Percentiles rank a stretch among this genome's conserved stretches.
Evolutionary conservation across 1,140 invertebrate species (phyloP).

Genomic region (Drosophila biarmipes): DNA sequence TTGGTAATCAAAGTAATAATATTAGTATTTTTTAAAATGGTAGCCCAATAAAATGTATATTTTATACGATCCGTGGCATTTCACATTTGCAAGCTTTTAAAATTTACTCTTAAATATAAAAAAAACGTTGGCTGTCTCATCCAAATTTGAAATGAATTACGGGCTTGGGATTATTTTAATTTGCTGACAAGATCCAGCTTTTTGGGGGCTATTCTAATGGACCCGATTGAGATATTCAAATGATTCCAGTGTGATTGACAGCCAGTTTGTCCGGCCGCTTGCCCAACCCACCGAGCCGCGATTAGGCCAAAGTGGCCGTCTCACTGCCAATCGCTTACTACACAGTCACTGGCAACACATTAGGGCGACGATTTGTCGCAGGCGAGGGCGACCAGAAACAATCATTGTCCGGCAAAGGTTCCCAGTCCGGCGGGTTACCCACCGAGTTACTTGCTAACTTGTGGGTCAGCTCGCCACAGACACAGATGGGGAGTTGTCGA

Average conservation of each 20-base stretch:
- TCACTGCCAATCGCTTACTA: conserved; percentile 41
- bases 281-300: conserved; percentile 18
- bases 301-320: conserved; percentile 38
- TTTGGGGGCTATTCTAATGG: neutral
- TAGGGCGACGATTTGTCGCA: conserved; percentile 56
- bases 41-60: too few species aligned
- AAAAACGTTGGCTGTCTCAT: neutral
- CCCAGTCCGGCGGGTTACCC: conserved; percentile 33
- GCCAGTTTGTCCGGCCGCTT: conserved; percentile 8
- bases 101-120: too few species aligned
- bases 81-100: too few species aligned
- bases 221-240: conserved; percentile 17
- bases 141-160: too few species aligned
- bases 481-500: conserved; percentile 10
- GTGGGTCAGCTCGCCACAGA: conserved; percentile 12
- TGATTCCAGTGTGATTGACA: conserved; percentile 6
- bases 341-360: conserved; percentile 59
- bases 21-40: too few species aligned
- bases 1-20: too few species aligned
- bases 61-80: too few species aligned
- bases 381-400: conserved; percentile 36
- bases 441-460: conserved; percentile 9
- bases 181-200: neutral
- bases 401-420: conserved; percentile 47
- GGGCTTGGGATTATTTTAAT: neutral